Base-by-base conservation (phyloP, 2,888 invertebrate genomes). In the Orthosia gracilis region DNA sequence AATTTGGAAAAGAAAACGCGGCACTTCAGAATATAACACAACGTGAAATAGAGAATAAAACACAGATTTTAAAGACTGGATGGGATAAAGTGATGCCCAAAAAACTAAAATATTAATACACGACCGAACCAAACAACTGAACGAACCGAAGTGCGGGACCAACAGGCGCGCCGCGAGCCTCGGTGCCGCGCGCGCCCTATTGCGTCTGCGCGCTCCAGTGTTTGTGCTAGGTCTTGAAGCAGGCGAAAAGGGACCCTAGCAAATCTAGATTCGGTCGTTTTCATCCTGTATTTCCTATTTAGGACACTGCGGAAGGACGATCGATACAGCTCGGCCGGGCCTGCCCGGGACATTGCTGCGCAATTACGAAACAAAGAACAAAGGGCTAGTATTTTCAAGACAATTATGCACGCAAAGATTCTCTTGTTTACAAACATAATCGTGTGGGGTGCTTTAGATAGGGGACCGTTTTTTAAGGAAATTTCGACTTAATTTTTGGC, bases 71-170 rank as follows among this genome's bases (percentile, higher is more conserved):
- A 40, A 54, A 64, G 5, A 58, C n/a, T 21, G 26, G 13, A 55
- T 9, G 3, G n/a, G n/a, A 7, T 45, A 11, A 61, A 65, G 4
- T n/a, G 4, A 45, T 18, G 47, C 4, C 11, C 17, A 65, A 52
- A 21, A 52, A 69, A 31, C 3, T 15, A 21, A 2, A 66, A 58
- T 49, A 31, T 26, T 23, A 12, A 69, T 11, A 31, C 68, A 62
- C 78, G 58, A 72, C 81, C 63, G 13, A 76, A 65, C 78, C 57
- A 47, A 78, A 64, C 65, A 69, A 82, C 79, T 18, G 23, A 79
- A 74, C 57, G 64, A 74, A 82, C 66, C 52, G 40, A 76, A 73
- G 23, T 84, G 72, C 11, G 3, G 17, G n/a, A 18, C 12, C 12
- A 0, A 66, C 12, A 13, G 45, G 3, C 18, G 13, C 31, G 26